Percentiles rank a stretch among this genome's conserved stretches.
Evolutionary conservation across 1,140 invertebrate species (phyloP).

Genomic region (Aradophagus sp.): DNA sequence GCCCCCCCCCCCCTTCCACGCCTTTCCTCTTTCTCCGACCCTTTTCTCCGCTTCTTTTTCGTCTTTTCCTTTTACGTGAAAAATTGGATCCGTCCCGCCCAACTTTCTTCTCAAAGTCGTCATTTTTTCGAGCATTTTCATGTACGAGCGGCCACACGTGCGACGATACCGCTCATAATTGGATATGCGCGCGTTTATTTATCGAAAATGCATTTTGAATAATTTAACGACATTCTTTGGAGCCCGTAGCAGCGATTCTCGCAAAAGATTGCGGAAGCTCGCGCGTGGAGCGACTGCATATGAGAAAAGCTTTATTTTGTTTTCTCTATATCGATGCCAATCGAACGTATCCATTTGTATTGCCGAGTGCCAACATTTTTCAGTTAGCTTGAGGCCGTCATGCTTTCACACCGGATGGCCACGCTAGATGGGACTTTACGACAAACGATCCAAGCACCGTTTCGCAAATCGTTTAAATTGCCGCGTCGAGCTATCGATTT

Average conservation of each 20-base stretch:
- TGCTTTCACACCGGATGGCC: slow-evolving; percentile 33
- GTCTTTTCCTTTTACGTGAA: slow-evolving; percentile 24
- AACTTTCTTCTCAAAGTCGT: slow-evolving; percentile 21
- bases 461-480: slow-evolving; percentile 56
- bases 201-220: slow-evolving; percentile 26
- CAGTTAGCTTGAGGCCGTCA: slow-evolving; percentile 53
- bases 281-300: slow-evolving; percentile 22
- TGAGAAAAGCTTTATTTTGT: slow-evolving; percentile 57
- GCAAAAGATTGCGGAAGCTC: slow-evolving; percentile 27
- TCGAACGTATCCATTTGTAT: slow-evolving; percentile 64
- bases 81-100: slow-evolving; percentile 28
- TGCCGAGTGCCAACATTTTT: slow-evolving; percentile 63
- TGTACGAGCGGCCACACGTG: slow-evolving; percentile 1
- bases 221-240: slow-evolving; percentile 27
- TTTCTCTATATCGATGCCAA: slow-evolving; percentile 57
- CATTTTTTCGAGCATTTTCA: slow-evolving; percentile 11
- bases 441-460: slow-evolving; percentile 47
- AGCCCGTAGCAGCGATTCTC: slow-evolving; percentile 2
- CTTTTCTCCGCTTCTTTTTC: background rate
- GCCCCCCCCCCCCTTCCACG: slow-evolving; percentile 1
- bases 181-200: slow-evolving; percentile 2
- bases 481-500: slow-evolving; percentile 38
- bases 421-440: slow-evolving; percentile 48
- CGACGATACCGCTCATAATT: slow-evolving; percentile 9
- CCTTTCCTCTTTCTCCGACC: background rate